A percentile compares a stretch with the other conserved stretches of the same genome.
These are phyloP conservation scores for Balaenoptera acutorostrata DNA, from an alignment of 2,113 vertebrate species.

Conservation along the genomic window DNA sequence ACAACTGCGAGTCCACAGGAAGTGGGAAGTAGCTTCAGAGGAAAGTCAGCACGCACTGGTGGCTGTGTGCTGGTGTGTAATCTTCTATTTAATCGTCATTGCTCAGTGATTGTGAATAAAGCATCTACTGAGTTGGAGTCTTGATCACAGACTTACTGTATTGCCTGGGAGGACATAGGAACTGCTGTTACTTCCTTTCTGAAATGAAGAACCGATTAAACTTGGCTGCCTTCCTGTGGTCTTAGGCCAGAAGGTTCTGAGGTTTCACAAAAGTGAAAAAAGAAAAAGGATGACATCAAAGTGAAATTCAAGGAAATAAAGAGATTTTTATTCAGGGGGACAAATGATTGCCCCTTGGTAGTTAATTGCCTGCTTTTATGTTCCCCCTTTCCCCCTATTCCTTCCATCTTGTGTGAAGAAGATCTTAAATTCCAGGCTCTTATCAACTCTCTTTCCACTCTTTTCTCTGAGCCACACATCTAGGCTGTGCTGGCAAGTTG, in stretches of 20 bases:
- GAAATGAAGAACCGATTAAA: not conserved
- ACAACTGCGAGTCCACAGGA: not conserved
- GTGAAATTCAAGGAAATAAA: conserved; percentile 5
- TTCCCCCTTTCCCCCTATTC: not conserved
- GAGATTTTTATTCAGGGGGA: not conserved
- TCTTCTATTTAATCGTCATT: not conserved
- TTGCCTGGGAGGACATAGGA: not conserved
- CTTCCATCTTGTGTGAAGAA: not conserved
- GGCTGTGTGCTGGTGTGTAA: not conserved
- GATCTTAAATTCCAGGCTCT: not conserved
- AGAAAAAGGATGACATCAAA: not conserved
- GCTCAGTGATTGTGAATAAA: not conserved
- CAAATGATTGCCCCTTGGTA: not conserved
- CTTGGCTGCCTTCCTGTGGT: not conserved
- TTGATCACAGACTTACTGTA: not conserved
- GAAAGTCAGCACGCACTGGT: fast-evolving
- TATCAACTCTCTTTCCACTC: not conserved
- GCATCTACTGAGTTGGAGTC: not conserved
- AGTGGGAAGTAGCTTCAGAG: not conserved
- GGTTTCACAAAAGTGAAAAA: conserved; percentile 24
- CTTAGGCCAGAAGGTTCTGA: not conserved
- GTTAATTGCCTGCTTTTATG: not conserved
- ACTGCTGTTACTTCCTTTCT: not conserved
- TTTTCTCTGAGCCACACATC: not conserved
- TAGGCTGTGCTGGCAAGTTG: not conserved